Evolutionary conservation across 2,888 invertebrate species (phyloP), one percentile per base, ranked within the genome.

Genomic region (Drosophila macrospina): DNA sequence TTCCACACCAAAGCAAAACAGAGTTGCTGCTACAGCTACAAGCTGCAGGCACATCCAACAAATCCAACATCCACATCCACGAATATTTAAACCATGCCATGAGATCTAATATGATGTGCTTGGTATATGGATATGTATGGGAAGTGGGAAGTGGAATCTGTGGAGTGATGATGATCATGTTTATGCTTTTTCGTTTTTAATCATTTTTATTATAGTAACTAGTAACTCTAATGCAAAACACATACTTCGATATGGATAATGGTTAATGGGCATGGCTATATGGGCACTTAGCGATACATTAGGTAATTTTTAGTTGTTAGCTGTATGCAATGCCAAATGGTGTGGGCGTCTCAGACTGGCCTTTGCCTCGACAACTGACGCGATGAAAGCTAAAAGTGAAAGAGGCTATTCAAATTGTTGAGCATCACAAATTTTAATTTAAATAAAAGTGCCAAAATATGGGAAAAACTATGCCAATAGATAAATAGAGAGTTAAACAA

Each of bases 1-100:
- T 85, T 85, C 84, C 88, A 66, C 71, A 78, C 72, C 70, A 79
- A 44, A 66, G 48, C 52, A 47, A 68, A 61, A 81, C 73, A 77
- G 59, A 75, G 73, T 73, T 78, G 78, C n/a, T n/a, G n/a, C n/a
- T 72, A 67, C 63, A 30, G 42, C 50, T 10, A 52, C 36, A 32
- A 45, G 28, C 34, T 60, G 34, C 54, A 42, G 20, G 42, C 26
- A 37, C 20, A 67, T 59, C 32, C 55, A 45, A 15, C 30, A 42
- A 24, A 30, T 26, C 44, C 37, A 48, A 24, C 42, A 13, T 13
- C 44, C n/a, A 32, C 51, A 44, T 41, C 42, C 20, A 65, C 59
- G 45, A 80, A 79, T 56, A 74, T 80, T 65, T 47, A 70, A 78
- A 74, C 72, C 81, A 80, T 68, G 65, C 68, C 67, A 78, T 69